Base-by-base conservation (phyloP, 2,888 invertebrate species). In the Myopa tessellatipennis region DNA sequence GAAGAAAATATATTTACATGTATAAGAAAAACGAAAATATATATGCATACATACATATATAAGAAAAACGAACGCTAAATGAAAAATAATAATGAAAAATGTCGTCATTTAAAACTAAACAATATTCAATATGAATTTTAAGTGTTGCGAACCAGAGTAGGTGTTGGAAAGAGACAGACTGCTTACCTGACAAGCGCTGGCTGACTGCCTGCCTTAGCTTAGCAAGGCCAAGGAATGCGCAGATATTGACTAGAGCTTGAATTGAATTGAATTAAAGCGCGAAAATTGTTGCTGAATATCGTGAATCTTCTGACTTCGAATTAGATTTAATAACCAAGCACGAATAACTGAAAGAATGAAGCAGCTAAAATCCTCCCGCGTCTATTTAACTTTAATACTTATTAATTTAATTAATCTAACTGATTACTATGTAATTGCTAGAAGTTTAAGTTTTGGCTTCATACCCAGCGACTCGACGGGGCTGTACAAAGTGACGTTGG, bases 91-190 rank as follows among this genome's bases (percentile, higher is more conserved):
- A 72, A 58, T 75, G 75, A 75, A 75, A 75, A 75, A 75, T 75
- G 75, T 69, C 75, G 69, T 75, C 75, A 75, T 68, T 69, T 75
- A 40, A 68, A 75, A 69, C 75, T 69, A 69, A 75, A 68, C 18
- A 75, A 75, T 75, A 75, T 69, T 60, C 75, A 34, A 45, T 75
- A 69, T 75, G 75, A 75, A 75, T 75, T 58, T 68, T 75, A 75
- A 75, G 69, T 75, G 69, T 38, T n/a, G 58, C 36, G 61, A 67
- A 63, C 63, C 58, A 60, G 34, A 10, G 73, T 70, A 52, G 70
- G 52, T 63, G 73, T 18, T 16, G 36, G 58, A 26, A 50, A n/a
- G 69, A 12, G 45, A 74, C 34, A 75, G 69, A 58, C 18, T 52
- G n/a, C 61, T 45, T 34, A 63, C 50, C 50, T 65, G 63, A 45